Conservation (phyloP, 2,797 vertebrate genomes). For the Paguma larvata region DNA sequence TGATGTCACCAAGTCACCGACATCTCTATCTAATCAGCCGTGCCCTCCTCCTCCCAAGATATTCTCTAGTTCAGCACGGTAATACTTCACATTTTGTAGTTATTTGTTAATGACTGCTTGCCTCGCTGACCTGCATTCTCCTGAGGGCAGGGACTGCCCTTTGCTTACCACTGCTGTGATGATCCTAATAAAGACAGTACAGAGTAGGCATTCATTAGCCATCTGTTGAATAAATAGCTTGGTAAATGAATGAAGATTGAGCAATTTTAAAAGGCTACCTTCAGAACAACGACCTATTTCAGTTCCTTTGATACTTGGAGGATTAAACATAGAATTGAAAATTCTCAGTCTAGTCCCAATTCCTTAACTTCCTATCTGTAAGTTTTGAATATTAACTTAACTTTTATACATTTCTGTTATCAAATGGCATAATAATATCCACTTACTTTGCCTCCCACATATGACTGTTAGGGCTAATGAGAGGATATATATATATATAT, state of each 20-base stretch:
- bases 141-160: background rate
- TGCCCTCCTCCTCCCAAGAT: background rate
- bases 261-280: background rate
- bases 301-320: background rate
- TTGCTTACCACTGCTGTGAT: background rate
- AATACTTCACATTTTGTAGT: background rate
- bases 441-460: background rate
- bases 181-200: background rate
- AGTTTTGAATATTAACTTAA: background rate
- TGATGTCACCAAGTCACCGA: background rate
- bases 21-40: background rate
- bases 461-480: background rate
- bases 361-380: background rate
- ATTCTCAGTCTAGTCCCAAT: background rate
- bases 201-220: background rate
- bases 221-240: background rate
- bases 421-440: background rate
- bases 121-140: background rate
- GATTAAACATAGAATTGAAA: conserved; percentile 17
- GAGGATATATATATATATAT: background rate
- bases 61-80: background rate
- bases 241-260: background rate
- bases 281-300: background rate
- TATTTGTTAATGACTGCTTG: background rate
- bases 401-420: background rate